Conservation (phyloP, 37 sponge, comb jelly and placozoan species). For the Geodia barretti region DNA sequence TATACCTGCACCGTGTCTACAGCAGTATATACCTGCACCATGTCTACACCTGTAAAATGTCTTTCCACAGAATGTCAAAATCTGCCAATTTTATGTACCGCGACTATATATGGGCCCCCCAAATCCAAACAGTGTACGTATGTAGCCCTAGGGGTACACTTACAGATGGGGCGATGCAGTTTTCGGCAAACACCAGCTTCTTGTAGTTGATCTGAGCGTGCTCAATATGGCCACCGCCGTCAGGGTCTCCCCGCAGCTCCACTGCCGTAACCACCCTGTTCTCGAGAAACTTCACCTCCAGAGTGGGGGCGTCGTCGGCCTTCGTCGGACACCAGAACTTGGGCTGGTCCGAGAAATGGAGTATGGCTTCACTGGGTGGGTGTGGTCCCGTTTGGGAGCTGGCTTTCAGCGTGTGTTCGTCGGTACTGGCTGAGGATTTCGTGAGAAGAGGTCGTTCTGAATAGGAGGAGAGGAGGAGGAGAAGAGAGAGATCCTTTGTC, state of each 20-base stretch:
- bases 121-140: no score
- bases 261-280: conserved; percentile 45
- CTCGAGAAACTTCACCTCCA: conserved; percentile 36
- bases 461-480: neutral
- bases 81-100: no score
- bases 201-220: neutral
- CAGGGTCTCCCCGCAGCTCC: conserved; percentile 33
- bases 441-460: conserved; percentile 15
- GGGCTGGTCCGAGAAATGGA: conserved; percentile 10
- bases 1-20: no score
- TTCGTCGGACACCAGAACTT: conserved; percentile 17
- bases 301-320: neutral
- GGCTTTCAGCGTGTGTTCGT: conserved; percentile 9
- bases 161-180: neutral
- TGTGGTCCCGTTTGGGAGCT: neutral
- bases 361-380: conserved; percentile 2
- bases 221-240: conserved; percentile 1
- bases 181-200: conserved; percentile 2
- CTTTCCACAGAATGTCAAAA: no score
- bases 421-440: conserved; percentile 4
- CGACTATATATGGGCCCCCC: no score
- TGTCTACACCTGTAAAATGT: no score
- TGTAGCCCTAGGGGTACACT: no score
- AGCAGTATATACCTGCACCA: no score
- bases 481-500: neutral